Evolutionary conservation across 2,113 vertebrate species (phyloP), one percentile per base, ranked within the genome.

Genomic region (Thinocorus orbignyianus): DNA sequence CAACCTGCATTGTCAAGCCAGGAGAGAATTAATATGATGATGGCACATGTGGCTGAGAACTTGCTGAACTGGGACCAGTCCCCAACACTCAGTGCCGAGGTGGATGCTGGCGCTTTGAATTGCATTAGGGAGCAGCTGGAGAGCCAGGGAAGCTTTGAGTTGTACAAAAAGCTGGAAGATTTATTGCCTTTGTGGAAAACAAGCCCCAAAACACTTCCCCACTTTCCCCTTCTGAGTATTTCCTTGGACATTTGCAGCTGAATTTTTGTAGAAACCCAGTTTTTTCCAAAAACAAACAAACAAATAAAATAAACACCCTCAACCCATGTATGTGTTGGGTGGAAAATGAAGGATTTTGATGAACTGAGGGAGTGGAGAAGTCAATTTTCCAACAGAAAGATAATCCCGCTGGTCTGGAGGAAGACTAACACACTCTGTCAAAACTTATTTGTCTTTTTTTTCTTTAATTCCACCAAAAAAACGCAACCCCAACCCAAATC

Each of bases 21-120:
- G 39, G 37, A 52, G 37, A 52, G 33, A 77, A 69, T 76, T 15
- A 0, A 28, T 42, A 3, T 4, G 62, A 10, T 7, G 52, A 25
- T 46, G 41, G 52, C 49, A 33, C 11, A 2, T 9, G 48, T 35
- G 68, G 39, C 72, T 72, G 44, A 57, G 54, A 70, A 81, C 33
- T 23, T 81, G 44, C 64, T 86, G 57, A 81, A 42, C 3, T 35
- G 81, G 54, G 64, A 26, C 52, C 54, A 61, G 57, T 16, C 49
- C 61, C 60, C 20, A n/a, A 8, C 18, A 2, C 37, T 46, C 2
- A 0, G 8, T 51, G 62, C 42, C 0, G 1, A 69, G 49, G 22
- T 25, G 68, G 35, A 19, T 30, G 19, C 33, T 4, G 9, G 15
- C 26, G 6, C 71, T 65, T 24, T 3, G 68, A 30, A 26, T 15